phyloP scores from a whole-genome alignment of 2,888 invertebrate species.

The Apodemia hepburni region DNA sequence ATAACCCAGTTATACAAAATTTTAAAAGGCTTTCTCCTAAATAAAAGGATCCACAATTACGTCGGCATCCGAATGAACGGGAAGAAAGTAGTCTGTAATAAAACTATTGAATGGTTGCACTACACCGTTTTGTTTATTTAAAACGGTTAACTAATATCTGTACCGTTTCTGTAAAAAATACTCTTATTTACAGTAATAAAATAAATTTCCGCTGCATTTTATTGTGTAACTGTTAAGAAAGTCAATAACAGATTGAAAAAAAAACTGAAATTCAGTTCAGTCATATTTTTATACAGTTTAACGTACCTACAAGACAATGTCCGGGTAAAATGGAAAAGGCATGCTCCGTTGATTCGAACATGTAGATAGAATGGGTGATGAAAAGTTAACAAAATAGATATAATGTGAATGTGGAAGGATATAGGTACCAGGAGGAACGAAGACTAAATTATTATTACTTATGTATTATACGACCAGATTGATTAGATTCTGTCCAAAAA shows the following conservation, averaged over 20 bases:
- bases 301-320: no score
- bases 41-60: background rate
- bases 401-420: no score
- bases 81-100: conserved; percentile 39
- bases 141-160: conserved; percentile 4
- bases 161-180: conserved; percentile 20
- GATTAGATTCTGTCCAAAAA: no score
- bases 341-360: no score
- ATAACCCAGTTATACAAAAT: conserved; percentile 1
- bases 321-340: no score
- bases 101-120: conserved; percentile 37
- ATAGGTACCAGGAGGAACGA: no score
- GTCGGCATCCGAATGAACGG: background rate
- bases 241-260: background rate
- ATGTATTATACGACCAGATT: no score
- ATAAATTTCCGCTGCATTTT: conserved; percentile 2
- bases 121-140: conserved; percentile 28
- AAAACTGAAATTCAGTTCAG: no score
- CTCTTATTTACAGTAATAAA: conserved; percentile 1
- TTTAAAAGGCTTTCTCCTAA: background rate
- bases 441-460: no score
- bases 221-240: conserved; percentile 15
- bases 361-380: no score
- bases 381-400: no score
- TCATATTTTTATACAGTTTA: no score